These are phyloP conservation scores for Periparus ater DNA, from an alignment of 2,797 vertebrate genomes.

Conservation along the genomic window DNA sequence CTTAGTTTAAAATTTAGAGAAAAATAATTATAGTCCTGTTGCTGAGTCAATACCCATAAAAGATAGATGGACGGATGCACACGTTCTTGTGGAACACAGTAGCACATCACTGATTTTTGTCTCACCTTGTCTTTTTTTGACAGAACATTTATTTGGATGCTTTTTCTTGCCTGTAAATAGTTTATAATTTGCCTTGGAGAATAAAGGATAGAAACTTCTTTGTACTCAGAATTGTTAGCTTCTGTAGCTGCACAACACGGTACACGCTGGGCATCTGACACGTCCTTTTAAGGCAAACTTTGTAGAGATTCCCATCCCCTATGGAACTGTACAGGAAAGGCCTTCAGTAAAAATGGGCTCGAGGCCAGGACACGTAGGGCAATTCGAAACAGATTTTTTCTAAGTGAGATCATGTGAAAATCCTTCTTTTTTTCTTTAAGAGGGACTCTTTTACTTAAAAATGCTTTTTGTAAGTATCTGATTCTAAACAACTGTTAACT, in stretches of 20 bases:
- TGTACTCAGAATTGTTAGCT: conserved; percentile 3
- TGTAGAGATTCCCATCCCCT: conserved; percentile 58
- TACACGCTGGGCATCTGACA: conserved; percentile 16
- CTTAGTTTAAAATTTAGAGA: background rate
- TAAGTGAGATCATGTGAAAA: conserved; percentile 71
- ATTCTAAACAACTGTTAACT: conserved; percentile 8
- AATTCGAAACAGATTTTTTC: conserved; percentile 72
- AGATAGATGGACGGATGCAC: background rate
- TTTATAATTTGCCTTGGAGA: background rate
- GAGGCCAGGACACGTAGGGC: conserved; percentile 57
- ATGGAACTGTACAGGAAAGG: conserved; percentile 58
- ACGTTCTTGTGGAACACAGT: background rate
- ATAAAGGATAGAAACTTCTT: background rate
- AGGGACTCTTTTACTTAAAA: conserved; percentile 15
- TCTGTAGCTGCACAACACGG: background rate
- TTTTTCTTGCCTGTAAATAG: background rate
- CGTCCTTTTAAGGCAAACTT: conserved; percentile 68
- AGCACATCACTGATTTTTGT: background rate
- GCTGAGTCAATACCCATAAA: background rate
- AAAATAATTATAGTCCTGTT: background rate
- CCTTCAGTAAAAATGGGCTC: conserved; percentile 55
- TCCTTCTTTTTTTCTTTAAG: conserved; percentile 29
- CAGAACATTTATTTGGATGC: background rate
- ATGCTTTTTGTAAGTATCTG: background rate
- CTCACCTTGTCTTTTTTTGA: background rate